Evolutionary conservation across 2,888 invertebrate species (phyloP).

Genomic region (Ferrisia virgata): DNA sequence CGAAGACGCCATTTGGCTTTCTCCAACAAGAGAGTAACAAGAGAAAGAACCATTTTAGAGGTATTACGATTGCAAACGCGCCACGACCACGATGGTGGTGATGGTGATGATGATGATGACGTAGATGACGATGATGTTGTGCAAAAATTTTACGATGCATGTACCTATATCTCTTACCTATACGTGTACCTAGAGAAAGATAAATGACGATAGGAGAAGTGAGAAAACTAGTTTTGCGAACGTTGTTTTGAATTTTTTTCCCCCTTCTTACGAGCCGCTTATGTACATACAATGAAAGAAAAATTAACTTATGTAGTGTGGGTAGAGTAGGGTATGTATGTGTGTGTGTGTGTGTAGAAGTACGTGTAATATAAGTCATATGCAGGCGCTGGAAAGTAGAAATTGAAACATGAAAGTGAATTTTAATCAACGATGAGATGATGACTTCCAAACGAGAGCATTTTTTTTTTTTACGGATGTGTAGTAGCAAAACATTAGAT

Average conservation of each 20-base stretch:
- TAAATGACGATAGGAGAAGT: background rate
- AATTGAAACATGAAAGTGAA: too few species aligned
- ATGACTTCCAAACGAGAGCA: too few species aligned
- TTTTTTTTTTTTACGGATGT: too few species aligned
- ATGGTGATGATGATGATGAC: too few species aligned
- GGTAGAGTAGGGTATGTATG: background rate
- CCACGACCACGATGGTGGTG: background rate
- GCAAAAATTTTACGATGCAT: background rate
- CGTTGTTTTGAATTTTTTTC: background rate
- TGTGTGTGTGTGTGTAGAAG: background rate
- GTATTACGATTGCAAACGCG: constrained; percentile 2
- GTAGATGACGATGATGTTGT: background rate
- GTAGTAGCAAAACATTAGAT: too few species aligned
- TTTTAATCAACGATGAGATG: too few species aligned
- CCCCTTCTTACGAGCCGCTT: background rate
- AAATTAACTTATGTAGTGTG: constrained; percentile 11
- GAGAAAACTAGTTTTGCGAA: background rate
- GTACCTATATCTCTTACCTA: too few species aligned
- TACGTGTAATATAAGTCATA: too few species aligned
- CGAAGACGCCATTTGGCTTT: constrained; percentile 22
- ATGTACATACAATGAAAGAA: background rate
- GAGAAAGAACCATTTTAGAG: background rate
- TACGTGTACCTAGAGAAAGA: background rate
- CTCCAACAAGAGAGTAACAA: background rate
- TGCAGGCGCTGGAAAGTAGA: background rate